Evolutionary conservation across 2,888 invertebrate genomes (phyloP).

Genomic region (Tyria jacobaeae): DNA sequence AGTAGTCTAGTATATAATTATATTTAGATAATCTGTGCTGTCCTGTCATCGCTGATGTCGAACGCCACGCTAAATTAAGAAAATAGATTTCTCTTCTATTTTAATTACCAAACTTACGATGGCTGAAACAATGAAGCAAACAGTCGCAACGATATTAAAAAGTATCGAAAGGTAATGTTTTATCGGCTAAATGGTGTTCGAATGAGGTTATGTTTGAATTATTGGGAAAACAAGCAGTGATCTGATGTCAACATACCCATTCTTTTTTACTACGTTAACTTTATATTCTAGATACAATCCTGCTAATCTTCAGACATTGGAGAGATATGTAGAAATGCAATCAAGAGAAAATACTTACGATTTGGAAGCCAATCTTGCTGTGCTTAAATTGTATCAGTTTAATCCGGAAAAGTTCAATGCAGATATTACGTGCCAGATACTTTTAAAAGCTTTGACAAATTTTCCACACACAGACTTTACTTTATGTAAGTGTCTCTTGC

Average conservation of each 20-base stretch:
- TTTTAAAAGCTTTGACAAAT: constrained; percentile 98
- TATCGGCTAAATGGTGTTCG: neutral
- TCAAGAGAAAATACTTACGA: constrained; percentile 97
- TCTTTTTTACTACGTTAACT: neutral
- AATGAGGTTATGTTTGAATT: constrained; percentile 21
- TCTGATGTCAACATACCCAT: neutral
- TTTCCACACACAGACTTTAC: constrained; percentile 99
- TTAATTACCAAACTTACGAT: constrained; percentile 56
- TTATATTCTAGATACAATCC: constrained; percentile 94
- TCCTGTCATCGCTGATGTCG: neutral
- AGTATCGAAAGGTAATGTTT: constrained; percentile 95
- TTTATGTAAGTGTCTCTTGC: constrained; percentile 97
- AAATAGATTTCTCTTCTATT: neutral
- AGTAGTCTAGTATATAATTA: too few species aligned
- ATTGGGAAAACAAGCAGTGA: neutral
- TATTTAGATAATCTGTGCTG: too few species aligned
- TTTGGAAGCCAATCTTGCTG: constrained; percentile 98
- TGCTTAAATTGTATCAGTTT: constrained; percentile 98
- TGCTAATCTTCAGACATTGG: constrained; percentile 95
- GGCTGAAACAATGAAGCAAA: constrained; percentile 95
- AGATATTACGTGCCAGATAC: constrained; percentile 94
- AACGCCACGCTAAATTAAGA: neutral
- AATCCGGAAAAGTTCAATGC: constrained; percentile 95
- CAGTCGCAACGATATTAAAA: constrained; percentile 94
- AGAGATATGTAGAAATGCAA: constrained; percentile 97